Conservation (phyloP, 2,888 invertebrate species). For the Smittia aterrima region DNA sequence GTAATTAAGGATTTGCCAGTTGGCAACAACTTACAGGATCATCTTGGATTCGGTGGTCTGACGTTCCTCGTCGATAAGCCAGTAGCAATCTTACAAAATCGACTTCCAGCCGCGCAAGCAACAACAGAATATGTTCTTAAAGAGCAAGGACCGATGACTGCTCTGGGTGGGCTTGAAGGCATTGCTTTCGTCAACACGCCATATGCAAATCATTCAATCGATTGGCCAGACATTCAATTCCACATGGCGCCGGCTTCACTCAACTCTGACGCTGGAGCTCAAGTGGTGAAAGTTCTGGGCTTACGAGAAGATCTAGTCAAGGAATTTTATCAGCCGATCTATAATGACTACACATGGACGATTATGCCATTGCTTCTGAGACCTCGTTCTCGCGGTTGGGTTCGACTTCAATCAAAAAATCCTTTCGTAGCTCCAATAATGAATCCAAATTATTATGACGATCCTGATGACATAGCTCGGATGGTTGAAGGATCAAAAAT, state of each 20-base stretch:
- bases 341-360: constrained; percentile 71
- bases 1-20: constrained; percentile 73
- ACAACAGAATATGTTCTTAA: constrained; percentile 77
- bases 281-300: constrained; percentile 74
- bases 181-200: constrained; percentile 83
- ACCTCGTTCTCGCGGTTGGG: constrained; percentile 75
- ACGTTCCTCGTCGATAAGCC: constrained; percentile 80
- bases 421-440: constrained; percentile 86
- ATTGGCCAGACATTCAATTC: constrained; percentile 87
- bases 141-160: constrained; percentile 79
- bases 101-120: constrained; percentile 72
- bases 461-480: constrained; percentile 72
- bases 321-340: constrained; percentile 69
- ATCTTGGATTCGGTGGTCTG: constrained; percentile 63
- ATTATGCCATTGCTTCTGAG: constrained; percentile 77
- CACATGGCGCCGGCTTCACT: constrained; percentile 91
- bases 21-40: constrained; percentile 83
- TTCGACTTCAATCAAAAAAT: constrained; percentile 72
- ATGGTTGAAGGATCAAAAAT: constrained; percentile 83
- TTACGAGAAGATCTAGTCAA: constrained; percentile 70
- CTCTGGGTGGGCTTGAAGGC: constrained; percentile 76
- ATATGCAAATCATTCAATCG: constrained; percentile 71
- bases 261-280: constrained; percentile 72
- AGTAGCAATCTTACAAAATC: constrained; percentile 76
- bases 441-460: constrained; percentile 88